Percentiles rank a stretch among this genome's conserved stretches.
phyloP scores from a whole-genome alignment of 2,113 vertebrate species.

The Oceanites oceanicus region DNA sequence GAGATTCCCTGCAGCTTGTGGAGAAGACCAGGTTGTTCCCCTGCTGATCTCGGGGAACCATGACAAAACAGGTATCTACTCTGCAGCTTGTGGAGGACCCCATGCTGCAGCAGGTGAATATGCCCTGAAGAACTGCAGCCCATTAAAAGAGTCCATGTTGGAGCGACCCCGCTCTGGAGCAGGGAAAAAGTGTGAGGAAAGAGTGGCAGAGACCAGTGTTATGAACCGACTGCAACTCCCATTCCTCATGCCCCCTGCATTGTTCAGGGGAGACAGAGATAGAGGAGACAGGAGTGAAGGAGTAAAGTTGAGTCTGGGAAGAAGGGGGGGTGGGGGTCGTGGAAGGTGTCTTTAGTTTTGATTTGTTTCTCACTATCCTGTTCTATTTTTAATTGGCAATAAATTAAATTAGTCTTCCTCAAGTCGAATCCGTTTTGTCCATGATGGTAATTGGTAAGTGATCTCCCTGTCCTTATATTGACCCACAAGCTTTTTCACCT shows the following conservation, averaged over 20 bases:
- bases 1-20: background rate
- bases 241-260: accelerated
- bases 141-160: accelerated
- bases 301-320: background rate
- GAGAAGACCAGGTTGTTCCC: background rate
- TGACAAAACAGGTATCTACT: background rate
- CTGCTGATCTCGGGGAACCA: background rate
- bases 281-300: background rate
- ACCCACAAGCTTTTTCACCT: accelerated
- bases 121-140: background rate
- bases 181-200: background rate
- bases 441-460: background rate
- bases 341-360: background rate
- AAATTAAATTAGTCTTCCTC: background rate
- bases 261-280: accelerated
- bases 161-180: background rate
- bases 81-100: accelerated
- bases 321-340: accelerated
- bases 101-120: accelerated
- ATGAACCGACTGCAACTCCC: background rate
- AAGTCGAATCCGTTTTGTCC: background rate
- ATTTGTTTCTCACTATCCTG: background rate
- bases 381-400: background rate
- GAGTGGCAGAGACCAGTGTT: background rate
- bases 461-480: background rate